Percentiles rank a stretch among this genome's conserved stretches.
Evolutionary conservation across 1,140 invertebrate genomes (phyloP).

Genomic region (Mylabris phalerata): DNA sequence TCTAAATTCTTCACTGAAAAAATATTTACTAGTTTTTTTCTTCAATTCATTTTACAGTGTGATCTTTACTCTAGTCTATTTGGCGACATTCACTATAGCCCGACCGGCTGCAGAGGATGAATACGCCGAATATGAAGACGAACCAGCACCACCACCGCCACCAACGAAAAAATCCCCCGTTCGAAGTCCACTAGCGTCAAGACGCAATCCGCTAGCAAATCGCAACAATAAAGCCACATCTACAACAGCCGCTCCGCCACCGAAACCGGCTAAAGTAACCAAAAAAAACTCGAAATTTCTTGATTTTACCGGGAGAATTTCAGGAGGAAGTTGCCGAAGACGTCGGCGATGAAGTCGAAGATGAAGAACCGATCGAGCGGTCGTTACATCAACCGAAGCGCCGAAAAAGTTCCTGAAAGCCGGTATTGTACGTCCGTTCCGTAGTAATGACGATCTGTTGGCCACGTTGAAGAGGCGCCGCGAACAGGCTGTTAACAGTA

Average conservation of each 20-base stretch:
- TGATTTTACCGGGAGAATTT: not conserved
- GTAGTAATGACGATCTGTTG: conserved; percentile 65
- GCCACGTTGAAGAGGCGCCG: conserved; percentile 60
- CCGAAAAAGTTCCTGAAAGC: conserved; percentile 53
- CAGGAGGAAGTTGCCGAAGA: conserved; percentile 40
- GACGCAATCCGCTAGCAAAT: conserved; percentile 33
- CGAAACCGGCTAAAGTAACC: conserved; percentile 11
- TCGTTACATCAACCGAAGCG: conserved; percentile 56
- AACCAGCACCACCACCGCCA: conserved; percentile 33
- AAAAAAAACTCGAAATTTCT: not conserved
- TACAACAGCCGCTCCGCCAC: conserved; percentile 29
- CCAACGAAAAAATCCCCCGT: conserved; percentile 30
- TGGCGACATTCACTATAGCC: conserved; percentile 30
- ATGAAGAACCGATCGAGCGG: conserved; percentile 42
- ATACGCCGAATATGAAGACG: conserved; percentile 34
- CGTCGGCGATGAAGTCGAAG: conserved; percentile 41
- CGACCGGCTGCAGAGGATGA: conserved; percentile 35
- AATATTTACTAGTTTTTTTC: conserved; percentile 2
- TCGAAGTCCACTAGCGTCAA: conserved; percentile 28
- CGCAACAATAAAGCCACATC: conserved; percentile 28
- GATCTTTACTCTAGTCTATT: conserved; percentile 28
- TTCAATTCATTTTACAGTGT: conserved; percentile 19
- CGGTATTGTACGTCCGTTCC: conserved; percentile 58
- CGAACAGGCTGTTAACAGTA: conserved; percentile 46
- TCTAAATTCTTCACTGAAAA: not conserved